These are phyloP conservation scores for Perizoma affinitatum DNA, from an alignment of 2,888 invertebrate species.

Conservation along the genomic window DNA sequence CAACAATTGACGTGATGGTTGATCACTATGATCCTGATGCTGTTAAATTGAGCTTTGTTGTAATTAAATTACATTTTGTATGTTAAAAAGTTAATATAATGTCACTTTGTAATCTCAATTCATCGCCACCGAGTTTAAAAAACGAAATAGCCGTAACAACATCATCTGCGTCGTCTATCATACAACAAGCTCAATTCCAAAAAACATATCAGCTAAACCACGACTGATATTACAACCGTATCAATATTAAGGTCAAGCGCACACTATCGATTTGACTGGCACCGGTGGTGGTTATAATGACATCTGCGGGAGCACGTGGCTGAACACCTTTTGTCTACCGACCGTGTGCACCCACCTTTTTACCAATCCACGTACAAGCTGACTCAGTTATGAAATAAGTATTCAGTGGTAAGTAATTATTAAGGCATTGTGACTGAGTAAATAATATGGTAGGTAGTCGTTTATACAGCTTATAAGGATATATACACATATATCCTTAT, in stretches of 20 bases:
- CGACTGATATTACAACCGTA: slow-evolving; percentile 20
- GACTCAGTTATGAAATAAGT: slow-evolving; percentile 63
- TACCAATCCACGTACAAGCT: slow-evolving; percentile 72
- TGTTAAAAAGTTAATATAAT: too few species aligned
- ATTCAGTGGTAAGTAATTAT: background rate
- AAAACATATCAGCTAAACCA: slow-evolving; percentile 9
- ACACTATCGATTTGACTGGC: slow-evolving; percentile 32
- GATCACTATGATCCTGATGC: too few species aligned
- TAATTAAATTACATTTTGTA: too few species aligned
- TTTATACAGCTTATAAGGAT: too few species aligned
- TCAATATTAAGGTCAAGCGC: slow-evolving; percentile 31
- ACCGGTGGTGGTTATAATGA: slow-evolving; percentile 42
- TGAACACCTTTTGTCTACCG: slow-evolving; percentile 77
- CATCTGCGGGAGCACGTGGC: slow-evolving; percentile 75
- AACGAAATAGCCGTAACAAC: background rate
- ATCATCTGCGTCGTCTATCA: background rate
- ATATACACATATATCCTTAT: too few species aligned
- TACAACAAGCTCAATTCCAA: background rate
- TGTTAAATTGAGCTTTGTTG: too few species aligned
- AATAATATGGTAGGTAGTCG: too few species aligned
- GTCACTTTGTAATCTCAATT: too few species aligned
- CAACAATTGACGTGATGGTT: too few species aligned
- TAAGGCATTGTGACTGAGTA: too few species aligned
- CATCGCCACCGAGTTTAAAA: background rate
- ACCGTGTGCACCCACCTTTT: slow-evolving; percentile 61